phyloP scores from a whole-genome alignment of 2,113 vertebrate genomes.

The Chaetops frenatus region DNA sequence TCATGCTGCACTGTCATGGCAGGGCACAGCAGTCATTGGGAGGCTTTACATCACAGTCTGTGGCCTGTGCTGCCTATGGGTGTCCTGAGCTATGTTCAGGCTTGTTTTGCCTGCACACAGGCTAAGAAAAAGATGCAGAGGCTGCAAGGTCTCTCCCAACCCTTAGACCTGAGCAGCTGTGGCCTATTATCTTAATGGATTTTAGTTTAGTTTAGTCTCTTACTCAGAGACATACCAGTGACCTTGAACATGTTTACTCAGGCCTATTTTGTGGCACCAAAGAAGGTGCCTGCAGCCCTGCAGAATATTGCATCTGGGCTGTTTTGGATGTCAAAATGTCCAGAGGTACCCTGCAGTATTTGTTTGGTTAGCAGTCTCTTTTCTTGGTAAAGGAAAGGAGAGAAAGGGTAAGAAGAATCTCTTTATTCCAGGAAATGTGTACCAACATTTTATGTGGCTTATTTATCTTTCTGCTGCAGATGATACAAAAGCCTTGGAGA shows the following conservation, averaged over 20 bases:
- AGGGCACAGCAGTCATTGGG: background rate
- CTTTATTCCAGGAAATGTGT: background rate
- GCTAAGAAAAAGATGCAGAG: background rate
- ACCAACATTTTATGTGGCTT: background rate
- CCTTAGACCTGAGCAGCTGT: background rate
- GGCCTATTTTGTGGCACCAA: background rate
- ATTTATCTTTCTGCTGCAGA: slow-evolving; percentile 1
- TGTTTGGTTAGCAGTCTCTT: background rate
- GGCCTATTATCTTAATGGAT: background rate
- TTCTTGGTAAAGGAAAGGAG: background rate
- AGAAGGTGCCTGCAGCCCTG: background rate
- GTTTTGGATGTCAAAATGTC: background rate
- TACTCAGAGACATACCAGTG: background rate
- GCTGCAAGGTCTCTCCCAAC: background rate
- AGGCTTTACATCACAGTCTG: background rate
- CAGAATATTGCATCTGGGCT: background rate
- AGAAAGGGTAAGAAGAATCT: background rate
- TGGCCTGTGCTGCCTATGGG: background rate
- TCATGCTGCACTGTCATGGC: background rate
- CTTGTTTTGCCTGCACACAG: rapidly evolving
- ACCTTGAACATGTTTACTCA: background rate
- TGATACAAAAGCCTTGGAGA: background rate
- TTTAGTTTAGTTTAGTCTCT: background rate
- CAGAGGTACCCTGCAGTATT: background rate
- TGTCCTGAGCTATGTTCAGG: background rate